Percentiles rank a stretch among this genome's conserved stretches.
phyloP scores from a whole-genome alignment of 2,797 vertebrate genomes.

The Furcifer pardalis region DNA sequence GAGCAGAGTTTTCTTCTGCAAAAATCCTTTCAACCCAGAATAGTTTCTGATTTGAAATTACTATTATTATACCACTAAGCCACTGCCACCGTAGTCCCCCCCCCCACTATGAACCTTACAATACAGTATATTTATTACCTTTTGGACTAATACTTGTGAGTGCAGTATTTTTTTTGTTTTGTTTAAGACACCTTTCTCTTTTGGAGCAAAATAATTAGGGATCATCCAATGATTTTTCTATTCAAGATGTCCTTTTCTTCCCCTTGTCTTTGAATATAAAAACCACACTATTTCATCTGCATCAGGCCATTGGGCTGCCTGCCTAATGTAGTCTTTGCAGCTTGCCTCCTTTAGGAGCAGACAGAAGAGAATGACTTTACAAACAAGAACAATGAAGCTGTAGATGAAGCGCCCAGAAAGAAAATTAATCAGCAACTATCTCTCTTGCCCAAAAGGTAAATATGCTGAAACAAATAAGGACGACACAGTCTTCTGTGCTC shows the following conservation, averaged over 20 bases:
- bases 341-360: conserved; percentile 46
- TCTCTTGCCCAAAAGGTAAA: conserved; percentile 63
- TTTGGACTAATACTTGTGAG: conserved; percentile 21
- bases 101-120: conserved; percentile 2
- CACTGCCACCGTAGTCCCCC: no score
- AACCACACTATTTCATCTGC: neutral
- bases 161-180: neutral
- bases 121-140: neutral
- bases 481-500: conserved; percentile 55
- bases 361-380: conserved; percentile 43
- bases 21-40: no score
- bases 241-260: conserved; percentile 26
- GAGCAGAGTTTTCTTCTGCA: no score
- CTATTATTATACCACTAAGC: no score
- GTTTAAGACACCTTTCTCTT: conserved; percentile 45
- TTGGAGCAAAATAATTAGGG: conserved; percentile 33
- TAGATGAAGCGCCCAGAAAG: conserved; percentile 59
- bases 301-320: conserved; percentile 38
- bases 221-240: conserved; percentile 34
- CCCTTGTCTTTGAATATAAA: conserved; percentile 27
- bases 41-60: no score
- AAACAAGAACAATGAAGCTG: conserved; percentile 56
- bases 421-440: conserved; percentile 58
- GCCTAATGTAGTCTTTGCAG: conserved; percentile 27
- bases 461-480: conserved; percentile 52